Evolutionary conservation across 2,113 vertebrate species (phyloP).

Genomic region (Dipodomys ordii): DNA sequence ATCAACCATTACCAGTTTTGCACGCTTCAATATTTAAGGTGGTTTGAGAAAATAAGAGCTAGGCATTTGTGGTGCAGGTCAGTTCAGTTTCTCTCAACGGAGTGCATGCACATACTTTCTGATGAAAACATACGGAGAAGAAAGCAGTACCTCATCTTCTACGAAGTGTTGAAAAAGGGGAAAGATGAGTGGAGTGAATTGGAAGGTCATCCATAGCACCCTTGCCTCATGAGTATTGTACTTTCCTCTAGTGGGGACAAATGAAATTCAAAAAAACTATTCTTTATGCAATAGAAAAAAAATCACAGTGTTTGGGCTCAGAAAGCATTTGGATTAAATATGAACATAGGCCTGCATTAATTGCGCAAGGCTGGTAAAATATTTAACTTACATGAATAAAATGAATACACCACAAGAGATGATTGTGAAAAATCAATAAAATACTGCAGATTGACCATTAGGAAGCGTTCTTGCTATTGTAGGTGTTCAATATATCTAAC

Average conservation of each 20-base stretch:
- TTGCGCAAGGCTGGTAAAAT: conserved; percentile 24
- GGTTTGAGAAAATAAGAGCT: conserved; percentile 19
- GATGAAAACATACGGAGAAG: not conserved
- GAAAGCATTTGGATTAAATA: conserved; percentile 21
- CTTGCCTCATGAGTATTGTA: not conserved
- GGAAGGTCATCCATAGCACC: not conserved
- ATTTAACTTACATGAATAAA: conserved; percentile 8
- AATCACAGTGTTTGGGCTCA: not conserved
- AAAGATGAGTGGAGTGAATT: not conserved
- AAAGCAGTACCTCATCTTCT: not conserved
- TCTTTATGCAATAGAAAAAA: not conserved
- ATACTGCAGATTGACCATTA: not conserved
- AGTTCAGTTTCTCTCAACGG: not conserved
- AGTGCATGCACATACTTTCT: not conserved
- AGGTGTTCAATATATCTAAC: not conserved
- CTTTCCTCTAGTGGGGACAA: not conserved
- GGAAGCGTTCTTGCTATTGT: not conserved
- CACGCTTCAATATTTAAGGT: conserved; percentile 73
- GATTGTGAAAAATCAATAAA: conserved; percentile 26
- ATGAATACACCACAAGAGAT: not conserved
- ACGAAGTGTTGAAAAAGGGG: not conserved
- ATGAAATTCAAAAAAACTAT: not conserved
- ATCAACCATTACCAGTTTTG: not conserved
- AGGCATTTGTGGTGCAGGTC: not conserved
- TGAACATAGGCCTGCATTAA: conserved; percentile 9